Percentiles rank a stretch among this genome's conserved stretches.
Conservation (phyloP, 2,888 invertebrate genomes). For the Rhimphoctona megacephalus region DNA sequence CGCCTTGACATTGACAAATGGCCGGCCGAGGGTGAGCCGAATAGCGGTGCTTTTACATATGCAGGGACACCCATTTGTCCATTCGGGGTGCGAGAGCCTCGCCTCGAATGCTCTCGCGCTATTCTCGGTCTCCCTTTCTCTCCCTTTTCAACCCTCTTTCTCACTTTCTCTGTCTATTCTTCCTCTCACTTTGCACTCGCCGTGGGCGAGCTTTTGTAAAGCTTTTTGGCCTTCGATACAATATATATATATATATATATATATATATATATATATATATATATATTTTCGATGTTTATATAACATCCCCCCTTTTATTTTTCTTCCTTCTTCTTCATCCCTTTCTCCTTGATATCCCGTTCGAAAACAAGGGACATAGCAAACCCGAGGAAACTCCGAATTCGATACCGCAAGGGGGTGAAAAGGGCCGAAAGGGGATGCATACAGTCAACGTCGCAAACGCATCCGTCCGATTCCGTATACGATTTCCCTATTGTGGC, state of each 20-base stretch:
- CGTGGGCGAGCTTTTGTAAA: slow-evolving; percentile 58
- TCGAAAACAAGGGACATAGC: slow-evolving; percentile 35
- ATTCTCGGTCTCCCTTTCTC: slow-evolving; percentile 59
- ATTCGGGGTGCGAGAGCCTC: slow-evolving; percentile 77
- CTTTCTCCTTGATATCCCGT: slow-evolving; percentile 11
- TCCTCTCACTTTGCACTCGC: slow-evolving; percentile 43
- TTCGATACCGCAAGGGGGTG: slow-evolving; percentile 48
- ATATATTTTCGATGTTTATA: slow-evolving; percentile 21
- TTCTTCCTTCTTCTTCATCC: background rate
- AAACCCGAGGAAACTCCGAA: slow-evolving; percentile 29
- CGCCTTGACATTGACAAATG: slow-evolving; percentile 85
- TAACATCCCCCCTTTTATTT: background rate
- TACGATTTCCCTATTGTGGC: slow-evolving; percentile 69
- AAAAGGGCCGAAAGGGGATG: slow-evolving; percentile 15
- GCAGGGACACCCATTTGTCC: slow-evolving; percentile 85
- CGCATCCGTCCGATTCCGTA: slow-evolving; percentile 40
- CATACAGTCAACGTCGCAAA: slow-evolving; percentile 52
- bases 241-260: background rate
- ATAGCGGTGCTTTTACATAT: slow-evolving; percentile 85
- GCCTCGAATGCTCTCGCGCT: slow-evolving; percentile 59
- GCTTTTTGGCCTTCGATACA: slow-evolving; percentile 41
- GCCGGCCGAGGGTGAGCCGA: slow-evolving; percentile 84
- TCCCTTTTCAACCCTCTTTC: slow-evolving; percentile 55
- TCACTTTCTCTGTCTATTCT: slow-evolving; percentile 43
- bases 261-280: background rate